Evolutionary conservation across 1,140 invertebrate species (phyloP).

Genomic region (Heliconius hermathena): DNA sequence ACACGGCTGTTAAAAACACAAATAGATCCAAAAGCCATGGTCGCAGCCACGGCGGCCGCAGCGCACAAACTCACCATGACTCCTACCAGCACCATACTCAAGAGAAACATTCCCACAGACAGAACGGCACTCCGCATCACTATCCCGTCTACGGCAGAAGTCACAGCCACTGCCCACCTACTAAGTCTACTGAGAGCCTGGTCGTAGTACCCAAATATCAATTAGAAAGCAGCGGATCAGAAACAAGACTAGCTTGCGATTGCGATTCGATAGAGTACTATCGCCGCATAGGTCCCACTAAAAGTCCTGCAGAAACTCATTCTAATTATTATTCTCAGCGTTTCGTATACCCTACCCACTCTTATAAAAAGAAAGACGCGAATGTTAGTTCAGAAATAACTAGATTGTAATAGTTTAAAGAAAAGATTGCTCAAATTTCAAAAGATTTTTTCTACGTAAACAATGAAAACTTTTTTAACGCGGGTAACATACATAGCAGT

Average conservation of each 20-base stretch:
- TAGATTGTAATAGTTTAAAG: slow-evolving; percentile 71
- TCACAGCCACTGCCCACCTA: slow-evolving; percentile 79
- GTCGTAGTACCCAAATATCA: slow-evolving; percentile 85
- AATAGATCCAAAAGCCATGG: slow-evolving; percentile 79
- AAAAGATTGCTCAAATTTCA: slow-evolving; percentile 45
- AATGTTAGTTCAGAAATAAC: slow-evolving; percentile 83
- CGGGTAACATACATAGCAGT: slow-evolving; percentile 6
- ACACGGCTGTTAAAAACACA: slow-evolving; percentile 83
- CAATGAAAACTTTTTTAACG: background rate
- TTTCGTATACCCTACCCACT: slow-evolving; percentile 74
- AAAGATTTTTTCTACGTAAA: slow-evolving; percentile 13
- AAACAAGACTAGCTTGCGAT: slow-evolving; percentile 86
- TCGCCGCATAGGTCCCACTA: slow-evolving; percentile 65
- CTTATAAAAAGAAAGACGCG: slow-evolving; percentile 77
- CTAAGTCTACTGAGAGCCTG: slow-evolving; percentile 90
- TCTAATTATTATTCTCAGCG: slow-evolving; percentile 80
- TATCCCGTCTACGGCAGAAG: slow-evolving; percentile 60
- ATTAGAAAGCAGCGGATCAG: slow-evolving; percentile 83
- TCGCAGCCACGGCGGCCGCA: slow-evolving; percentile 73
- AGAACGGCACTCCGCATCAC: slow-evolving; percentile 79
- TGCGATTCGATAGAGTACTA: slow-evolving; percentile 83
- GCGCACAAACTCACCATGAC: slow-evolving; percentile 79
- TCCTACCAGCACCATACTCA: slow-evolving; percentile 65
- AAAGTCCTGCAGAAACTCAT: slow-evolving; percentile 74
- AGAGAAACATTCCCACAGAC: slow-evolving; percentile 79